phyloP scores from a whole-genome alignment of 2,797 vertebrate species.

The Ammospiza maritima region DNA sequence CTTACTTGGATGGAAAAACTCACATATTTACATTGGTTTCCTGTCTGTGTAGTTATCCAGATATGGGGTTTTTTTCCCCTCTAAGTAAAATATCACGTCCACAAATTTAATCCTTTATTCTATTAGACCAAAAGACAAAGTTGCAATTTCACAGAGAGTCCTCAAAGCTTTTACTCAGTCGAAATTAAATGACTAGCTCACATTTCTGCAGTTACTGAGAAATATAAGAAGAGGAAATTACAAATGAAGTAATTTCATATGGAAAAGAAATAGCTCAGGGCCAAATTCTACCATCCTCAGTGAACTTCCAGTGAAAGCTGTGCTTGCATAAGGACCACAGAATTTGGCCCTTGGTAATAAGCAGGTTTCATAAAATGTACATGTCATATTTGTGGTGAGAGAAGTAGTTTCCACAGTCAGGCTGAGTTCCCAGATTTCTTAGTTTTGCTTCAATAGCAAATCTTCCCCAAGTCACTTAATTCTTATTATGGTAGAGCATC shows the following conservation, averaged over 20 bases:
- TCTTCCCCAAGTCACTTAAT: conserved; percentile 51
- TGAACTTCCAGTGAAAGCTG: conserved; percentile 57
- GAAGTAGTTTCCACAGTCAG: conserved; percentile 80
- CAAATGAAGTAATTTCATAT: conserved; percentile 81
- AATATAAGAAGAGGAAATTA: conserved; percentile 70
- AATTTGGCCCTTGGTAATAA: conserved; percentile 69
- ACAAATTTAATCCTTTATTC: conserved; percentile 23
- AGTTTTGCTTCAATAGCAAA: conserved; percentile 71
- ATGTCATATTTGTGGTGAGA: conserved; percentile 79
- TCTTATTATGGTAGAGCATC: conserved; percentile 56
- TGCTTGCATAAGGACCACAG: conserved; percentile 62
- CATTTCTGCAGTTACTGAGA: conserved; percentile 67
- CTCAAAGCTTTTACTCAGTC: conserved; percentile 11
- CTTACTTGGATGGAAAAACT: conserved; percentile 39
- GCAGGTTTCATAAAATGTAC: conserved; percentile 69
- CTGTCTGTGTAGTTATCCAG: background rate
- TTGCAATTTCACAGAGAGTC: conserved; percentile 16
- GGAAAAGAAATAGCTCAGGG: conserved; percentile 77
- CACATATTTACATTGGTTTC: background rate
- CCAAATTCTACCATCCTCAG: conserved; percentile 34
- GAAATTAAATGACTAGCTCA: conserved; percentile 46
- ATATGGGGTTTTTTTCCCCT: background rate
- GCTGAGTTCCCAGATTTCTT: conserved; percentile 73
- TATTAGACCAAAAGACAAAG: conserved; percentile 21
- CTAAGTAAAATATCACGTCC: conserved; percentile 54